Base-by-base conservation (phyloP, 2,797 vertebrate species). In the Chrosomus eos region DNA sequence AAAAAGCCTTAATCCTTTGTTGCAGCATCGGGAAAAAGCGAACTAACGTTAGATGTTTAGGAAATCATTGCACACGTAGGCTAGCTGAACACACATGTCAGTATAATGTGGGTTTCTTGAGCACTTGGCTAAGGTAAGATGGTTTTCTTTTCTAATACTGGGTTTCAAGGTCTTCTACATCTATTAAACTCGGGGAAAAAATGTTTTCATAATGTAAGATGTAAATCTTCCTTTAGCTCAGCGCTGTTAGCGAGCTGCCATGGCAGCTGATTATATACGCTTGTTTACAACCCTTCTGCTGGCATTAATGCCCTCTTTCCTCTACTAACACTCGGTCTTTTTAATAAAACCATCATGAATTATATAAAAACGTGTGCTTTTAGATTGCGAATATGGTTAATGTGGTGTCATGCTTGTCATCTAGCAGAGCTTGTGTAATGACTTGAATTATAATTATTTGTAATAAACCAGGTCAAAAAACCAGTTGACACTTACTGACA, bases 231-330 rank as follows among this genome's bases (percentile, higher is more conserved):
- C 0, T 19, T 31, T 71, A 58, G 38, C 26, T 28, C 45, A 40
- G 10, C 4, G 60, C 9, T 75, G 70, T 71, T 55, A 86, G 55
- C 16, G 23, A 85, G 88, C 83, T 81, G 73, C 85, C 87, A 88
- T 89, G 87, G 86, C 87, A 89, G 86, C 88, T 79, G 85, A 45
- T 74, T 31, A n/a, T 23, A 31, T 77, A 31, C 58, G 66, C 28
- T 68, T 84, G 73, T 77, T 83, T 83, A 77, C 62, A 77, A 76
- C 45, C 45, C 48, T 75, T n/a, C 55, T 28, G 81, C 71, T 74
- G 43, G 31, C 60, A 21, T 48, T 14, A 74, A 66, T 26, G 40
- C 23, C 7, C 55, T 62, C 8, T 18, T 38, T 51, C 23, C 3
- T 11, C 31, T 66, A 64, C 38, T 13, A 51, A 51, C 31, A 74